Evolutionary conservation across 2,113 vertebrate genomes (phyloP).

Genomic region (Chionis minor): DNA sequence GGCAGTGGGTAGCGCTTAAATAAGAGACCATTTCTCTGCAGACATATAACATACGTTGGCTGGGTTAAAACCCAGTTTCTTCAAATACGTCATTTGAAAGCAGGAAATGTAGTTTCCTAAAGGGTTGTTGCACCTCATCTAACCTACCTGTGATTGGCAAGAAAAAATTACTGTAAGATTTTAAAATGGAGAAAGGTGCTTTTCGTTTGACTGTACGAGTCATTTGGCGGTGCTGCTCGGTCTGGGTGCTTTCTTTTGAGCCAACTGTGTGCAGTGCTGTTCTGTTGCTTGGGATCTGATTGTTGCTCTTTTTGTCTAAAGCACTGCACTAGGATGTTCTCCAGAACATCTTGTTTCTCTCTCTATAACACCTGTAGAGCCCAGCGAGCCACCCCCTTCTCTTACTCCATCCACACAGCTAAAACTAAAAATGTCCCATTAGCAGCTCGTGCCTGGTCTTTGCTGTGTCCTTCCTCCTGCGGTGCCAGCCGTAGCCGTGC

Average conservation of each 20-base stretch:
- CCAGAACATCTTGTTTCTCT: background rate
- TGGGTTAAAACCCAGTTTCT: background rate
- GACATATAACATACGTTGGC: rapidly evolving
- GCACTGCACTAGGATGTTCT: rapidly evolving
- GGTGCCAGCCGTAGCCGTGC: background rate
- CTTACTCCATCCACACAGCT: background rate
- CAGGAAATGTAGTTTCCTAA: background rate
- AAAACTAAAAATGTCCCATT: background rate
- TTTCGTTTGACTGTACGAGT: background rate
- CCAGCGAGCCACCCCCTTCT: background rate
- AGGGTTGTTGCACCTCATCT: background rate
- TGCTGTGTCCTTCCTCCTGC: background rate
- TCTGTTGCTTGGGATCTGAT: background rate
- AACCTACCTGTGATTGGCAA: background rate
- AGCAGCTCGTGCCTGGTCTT: background rate
- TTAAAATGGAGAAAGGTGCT: background rate
- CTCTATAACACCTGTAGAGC: no score
- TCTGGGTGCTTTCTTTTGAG: background rate
- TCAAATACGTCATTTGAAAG: background rate
- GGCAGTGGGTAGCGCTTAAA: background rate
- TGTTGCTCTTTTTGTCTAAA: background rate
- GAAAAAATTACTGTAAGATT: background rate
- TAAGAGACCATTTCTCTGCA: background rate
- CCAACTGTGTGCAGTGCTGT: background rate
- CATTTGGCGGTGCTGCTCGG: background rate